Conservation (phyloP, 2,797 vertebrate species). For the Monodelphis domestica region DNA sequence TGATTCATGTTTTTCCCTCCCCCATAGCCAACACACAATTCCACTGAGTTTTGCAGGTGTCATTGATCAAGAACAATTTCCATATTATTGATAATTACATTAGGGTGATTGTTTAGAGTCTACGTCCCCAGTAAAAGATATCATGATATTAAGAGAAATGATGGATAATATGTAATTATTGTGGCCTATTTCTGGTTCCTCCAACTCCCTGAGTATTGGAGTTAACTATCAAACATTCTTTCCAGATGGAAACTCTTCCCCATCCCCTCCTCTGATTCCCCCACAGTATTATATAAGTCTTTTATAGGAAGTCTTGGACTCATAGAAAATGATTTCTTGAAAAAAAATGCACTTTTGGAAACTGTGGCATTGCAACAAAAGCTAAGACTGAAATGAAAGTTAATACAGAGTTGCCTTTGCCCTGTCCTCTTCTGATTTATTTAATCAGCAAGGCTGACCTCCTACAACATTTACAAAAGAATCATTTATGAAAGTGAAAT, state of each 20-base stretch:
- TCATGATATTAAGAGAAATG: not conserved
- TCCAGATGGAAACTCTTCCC: not conserved
- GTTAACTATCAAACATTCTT: not conserved
- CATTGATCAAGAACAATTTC: too few species aligned
- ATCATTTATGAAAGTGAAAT: not conserved
- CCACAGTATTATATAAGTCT: not conserved
- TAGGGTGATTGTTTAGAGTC: too few species aligned
- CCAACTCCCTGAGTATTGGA: not conserved
- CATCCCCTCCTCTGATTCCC: not conserved
- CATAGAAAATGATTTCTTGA: slow-evolving; percentile 21
- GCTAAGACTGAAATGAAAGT: slow-evolving; percentile 1
- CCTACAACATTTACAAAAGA: not conserved
- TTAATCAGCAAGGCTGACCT: not conserved
- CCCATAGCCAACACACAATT: too few species aligned
- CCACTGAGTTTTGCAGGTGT: too few species aligned
- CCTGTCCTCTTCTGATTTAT: not conserved
- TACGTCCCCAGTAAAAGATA: too few species aligned
- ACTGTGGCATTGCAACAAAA: slow-evolving; percentile 44
- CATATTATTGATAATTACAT: too few species aligned
- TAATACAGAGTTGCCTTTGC: not conserved
- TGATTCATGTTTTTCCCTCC: too few species aligned
- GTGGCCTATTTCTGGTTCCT: not conserved
- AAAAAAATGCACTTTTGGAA: slow-evolving; percentile 24
- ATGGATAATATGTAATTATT: not conserved
- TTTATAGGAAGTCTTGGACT: not conserved